phyloP scores from a whole-genome alignment of 2,797 vertebrate genomes.

The Simalia tracyae region DNA sequence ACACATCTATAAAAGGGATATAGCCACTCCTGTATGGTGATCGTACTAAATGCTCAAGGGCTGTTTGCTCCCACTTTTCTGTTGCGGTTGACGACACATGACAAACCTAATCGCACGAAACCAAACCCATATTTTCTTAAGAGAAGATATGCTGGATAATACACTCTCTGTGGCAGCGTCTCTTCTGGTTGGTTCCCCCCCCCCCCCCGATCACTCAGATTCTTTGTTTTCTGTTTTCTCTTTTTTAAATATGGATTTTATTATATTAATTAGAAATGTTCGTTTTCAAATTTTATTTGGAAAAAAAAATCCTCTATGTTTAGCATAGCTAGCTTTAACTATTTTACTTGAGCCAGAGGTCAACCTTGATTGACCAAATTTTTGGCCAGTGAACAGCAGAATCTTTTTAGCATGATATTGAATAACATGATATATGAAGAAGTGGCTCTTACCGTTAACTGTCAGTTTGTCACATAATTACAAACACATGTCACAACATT shows the following conservation, averaged over 20 bases:
- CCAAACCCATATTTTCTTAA: constrained; percentile 81
- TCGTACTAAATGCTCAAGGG: constrained; percentile 89
- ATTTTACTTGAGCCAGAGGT: constrained; percentile 21
- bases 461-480: not conserved
- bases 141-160: constrained; percentile 72
- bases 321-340: constrained; percentile 18
- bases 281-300: not conserved
- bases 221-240: constrained; percentile 37
- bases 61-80: constrained; percentile 99
- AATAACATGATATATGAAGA: not conserved
- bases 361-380: constrained; percentile 14
- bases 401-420: not conserved
- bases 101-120: constrained; percentile 89
- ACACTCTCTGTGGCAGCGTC: constrained; percentile 54
- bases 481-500: accelerated
- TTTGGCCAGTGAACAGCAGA: not conserved
- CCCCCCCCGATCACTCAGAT: constrained; percentile 22
- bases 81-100: constrained; percentile 99
- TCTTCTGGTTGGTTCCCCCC: constrained; percentile 47
- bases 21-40: constrained; percentile 81
- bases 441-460: constrained; percentile 28
- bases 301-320: not conserved
- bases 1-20: constrained; percentile 65
- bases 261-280: constrained; percentile 45
- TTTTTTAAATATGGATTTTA: constrained; percentile 34